Base-by-base conservation (phyloP, 2,888 invertebrate species). In the Parnassius mnemosyne region DNA sequence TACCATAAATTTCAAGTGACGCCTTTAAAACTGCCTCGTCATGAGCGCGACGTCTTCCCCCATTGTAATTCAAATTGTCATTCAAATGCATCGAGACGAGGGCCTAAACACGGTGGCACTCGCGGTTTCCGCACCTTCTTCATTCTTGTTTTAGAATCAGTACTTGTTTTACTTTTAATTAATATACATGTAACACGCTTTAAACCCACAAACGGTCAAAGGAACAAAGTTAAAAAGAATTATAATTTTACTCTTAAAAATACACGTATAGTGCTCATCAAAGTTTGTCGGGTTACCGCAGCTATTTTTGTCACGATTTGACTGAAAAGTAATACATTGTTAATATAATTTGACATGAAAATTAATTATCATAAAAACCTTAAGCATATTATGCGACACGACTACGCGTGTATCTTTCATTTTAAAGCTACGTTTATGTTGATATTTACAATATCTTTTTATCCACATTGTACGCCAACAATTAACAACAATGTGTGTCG, bases 41-140 rank as follows among this genome's bases (percentile, higher is more conserved):
- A 90, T 75, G 80, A 72, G 78, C 79, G 80, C 81, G 88, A 87
- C 88, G 86, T 85, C 87, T 75, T 76, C 68, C 75, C 72, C 75
- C 74, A 88, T 87, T 88, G 86, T 89, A 76, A 88, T 89, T 85
- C 81, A 86, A 83, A 89, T 89, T 84, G 81, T 85, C 83, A 88
- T 89, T 87, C 83, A 86, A 87, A 87, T 84, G 77, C 78, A 76
- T 72, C 76, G 72, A 77, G 79, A 74, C 71, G 76, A 76, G 77
- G 71, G 68, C 76, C 79, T 70, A 81, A 84, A 79, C 78, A 75
- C 88, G 77, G 89, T 88, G 89, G 89, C 89, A 89, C 73, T 86
- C 76, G 71, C 75, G 77, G 83, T 78, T 84, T 89, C 89, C 86
- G 82, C 89, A 89, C 89, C 87, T 88, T 77, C 75, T 75, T 72